phyloP scores from a whole-genome alignment of 2,797 vertebrate genomes.

The Acestrorhynchus altus region DNA sequence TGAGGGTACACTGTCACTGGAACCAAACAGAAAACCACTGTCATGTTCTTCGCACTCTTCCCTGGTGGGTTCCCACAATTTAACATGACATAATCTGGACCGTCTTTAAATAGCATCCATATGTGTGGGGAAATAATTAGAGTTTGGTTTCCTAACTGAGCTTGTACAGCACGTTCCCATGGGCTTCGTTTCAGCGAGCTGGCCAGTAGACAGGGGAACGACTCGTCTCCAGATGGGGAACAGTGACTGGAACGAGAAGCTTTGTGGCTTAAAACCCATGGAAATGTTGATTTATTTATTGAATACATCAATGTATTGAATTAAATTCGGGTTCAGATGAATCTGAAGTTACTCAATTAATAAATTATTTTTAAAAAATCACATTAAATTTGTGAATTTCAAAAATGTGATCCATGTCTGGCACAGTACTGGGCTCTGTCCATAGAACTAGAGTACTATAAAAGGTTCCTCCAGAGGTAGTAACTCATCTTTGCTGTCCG shows the following conservation, averaged over 20 bases:
- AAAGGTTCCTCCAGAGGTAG: too few species aligned
- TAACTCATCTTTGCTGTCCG: not conserved
- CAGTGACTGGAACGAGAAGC: conserved; percentile 33
- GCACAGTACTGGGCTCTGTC: too few species aligned
- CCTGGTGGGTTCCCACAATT: conserved; percentile 38
- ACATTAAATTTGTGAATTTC: too few species aligned
- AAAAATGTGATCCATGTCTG: too few species aligned
- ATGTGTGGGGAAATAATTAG: conserved; percentile 38
- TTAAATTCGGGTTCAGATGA: too few species aligned
- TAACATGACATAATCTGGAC: conserved; percentile 42
- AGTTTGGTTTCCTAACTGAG: conserved; percentile 44
- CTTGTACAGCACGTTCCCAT: conserved; percentile 49
- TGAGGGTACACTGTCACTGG: not conserved
- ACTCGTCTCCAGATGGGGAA: conserved; percentile 37
- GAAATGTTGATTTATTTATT: conserved; percentile 34
- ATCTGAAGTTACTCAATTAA: too few species aligned
- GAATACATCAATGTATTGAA: too few species aligned
- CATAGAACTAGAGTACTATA: too few species aligned
- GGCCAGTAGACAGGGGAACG: conserved; percentile 35
- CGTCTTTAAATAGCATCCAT: conserved; percentile 41
- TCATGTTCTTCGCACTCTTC: conserved; percentile 41
- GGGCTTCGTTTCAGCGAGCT: conserved; percentile 51
- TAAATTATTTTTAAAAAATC: too few species aligned
- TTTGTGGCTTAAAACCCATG: conserved; percentile 14
- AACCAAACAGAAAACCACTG: conserved; percentile 33